These are phyloP conservation scores for Herpetotheres cachinnans DNA, from an alignment of 2,113 vertebrate genomes.

Conservation along the genomic window DNA sequence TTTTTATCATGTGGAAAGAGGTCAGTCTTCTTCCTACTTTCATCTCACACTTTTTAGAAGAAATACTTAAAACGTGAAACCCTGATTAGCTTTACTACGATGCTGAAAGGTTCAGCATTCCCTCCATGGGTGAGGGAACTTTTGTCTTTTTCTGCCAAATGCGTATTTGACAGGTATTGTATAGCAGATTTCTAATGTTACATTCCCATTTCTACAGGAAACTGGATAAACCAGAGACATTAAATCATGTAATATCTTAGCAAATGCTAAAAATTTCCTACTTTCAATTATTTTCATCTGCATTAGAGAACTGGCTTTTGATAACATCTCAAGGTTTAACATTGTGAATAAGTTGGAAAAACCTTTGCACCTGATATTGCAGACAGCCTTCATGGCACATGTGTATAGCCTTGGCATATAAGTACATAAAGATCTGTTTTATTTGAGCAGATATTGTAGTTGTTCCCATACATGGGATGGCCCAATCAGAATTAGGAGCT, in stretches of 20 bases:
- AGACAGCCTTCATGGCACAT: not conserved
- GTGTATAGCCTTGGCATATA: not conserved
- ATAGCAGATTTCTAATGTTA: slow-evolving; percentile 36
- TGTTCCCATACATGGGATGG: not conserved
- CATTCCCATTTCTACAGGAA: not conserved
- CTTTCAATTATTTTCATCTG: not conserved
- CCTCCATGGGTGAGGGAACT: not conserved
- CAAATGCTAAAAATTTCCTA: not conserved
- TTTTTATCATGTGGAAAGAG: not conserved
- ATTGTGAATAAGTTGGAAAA: not conserved
- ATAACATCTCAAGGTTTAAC: not conserved
- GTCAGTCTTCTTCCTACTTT: not conserved
- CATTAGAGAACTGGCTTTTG: not conserved
- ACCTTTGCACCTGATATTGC: not conserved
- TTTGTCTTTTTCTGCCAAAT: not conserved
- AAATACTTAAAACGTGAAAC: not conserved
- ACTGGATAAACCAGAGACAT: not conserved
- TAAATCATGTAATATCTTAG: not conserved
- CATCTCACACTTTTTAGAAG: not conserved
- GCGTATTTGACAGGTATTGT: not conserved
- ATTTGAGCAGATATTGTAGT: not conserved
- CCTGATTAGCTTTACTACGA: not conserved
- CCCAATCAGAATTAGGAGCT: not conserved
- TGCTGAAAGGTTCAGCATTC: not conserved
- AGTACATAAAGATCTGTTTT: not conserved